These are phyloP conservation scores for Oncorhynchus keta DNA, from an alignment of 2,113 vertebrate species.

Conservation along the genomic window DNA sequence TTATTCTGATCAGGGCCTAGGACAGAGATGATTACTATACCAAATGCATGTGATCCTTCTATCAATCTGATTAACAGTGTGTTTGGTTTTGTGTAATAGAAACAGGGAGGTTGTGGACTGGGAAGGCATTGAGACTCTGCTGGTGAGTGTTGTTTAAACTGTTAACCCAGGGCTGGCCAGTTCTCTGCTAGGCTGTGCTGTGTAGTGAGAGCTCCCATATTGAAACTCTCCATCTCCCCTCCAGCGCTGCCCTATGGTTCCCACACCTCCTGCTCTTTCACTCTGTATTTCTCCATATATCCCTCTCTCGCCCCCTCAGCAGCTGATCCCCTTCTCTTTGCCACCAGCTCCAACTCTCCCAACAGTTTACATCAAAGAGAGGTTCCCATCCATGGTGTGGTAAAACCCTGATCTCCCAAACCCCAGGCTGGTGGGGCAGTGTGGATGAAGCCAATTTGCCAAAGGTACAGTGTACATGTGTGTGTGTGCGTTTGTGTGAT, in stretches of 20 bases:
- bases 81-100: not conserved
- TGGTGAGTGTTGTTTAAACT: slow-evolving; percentile 16
- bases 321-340: slow-evolving; percentile 56
- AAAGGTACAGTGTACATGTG: slow-evolving; percentile 3
- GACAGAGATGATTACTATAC: too few relatives aligned
- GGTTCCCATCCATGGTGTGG: slow-evolving; percentile 60
- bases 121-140: too few relatives aligned
- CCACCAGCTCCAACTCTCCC: slow-evolving; percentile 54
- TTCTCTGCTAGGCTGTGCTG: slow-evolving; percentile 19
- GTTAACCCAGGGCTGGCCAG: not conserved
- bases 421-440: slow-evolving; percentile 53
- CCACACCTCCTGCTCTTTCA: slow-evolving; percentile 36
- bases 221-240: slow-evolving; percentile 48
- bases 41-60: too few relatives aligned
- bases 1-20: too few relatives aligned
- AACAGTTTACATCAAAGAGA: slow-evolving; percentile 66
- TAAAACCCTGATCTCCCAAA: slow-evolving; percentile 67
- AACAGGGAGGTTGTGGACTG: too few relatives aligned
- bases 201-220: slow-evolving; percentile 22
- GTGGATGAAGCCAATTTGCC: slow-evolving; percentile 54
- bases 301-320: slow-evolving; percentile 34
- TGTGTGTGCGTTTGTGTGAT: slow-evolving; percentile 37
- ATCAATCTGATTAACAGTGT: too few relatives aligned
- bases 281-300: slow-evolving; percentile 44
- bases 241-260: slow-evolving; percentile 47